Evolutionary conservation across 1,140 invertebrate genomes (phyloP).

Genomic region (Heliconius hewitsoni): DNA sequence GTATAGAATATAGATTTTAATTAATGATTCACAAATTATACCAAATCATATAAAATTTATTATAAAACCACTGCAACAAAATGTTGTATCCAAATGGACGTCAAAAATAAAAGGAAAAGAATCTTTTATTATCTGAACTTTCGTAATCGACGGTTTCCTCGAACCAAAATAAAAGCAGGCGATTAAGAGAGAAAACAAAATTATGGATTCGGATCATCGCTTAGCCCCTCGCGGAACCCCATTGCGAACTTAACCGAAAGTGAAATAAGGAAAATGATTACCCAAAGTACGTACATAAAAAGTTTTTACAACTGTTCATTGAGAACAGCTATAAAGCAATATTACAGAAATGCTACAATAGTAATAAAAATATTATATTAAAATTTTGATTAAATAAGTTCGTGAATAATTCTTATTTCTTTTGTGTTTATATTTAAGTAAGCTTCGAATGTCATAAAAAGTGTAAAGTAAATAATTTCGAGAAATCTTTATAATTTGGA

Average conservation of each 20-base stretch:
- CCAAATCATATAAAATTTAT: too few relatives aligned
- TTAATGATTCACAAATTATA: too few relatives aligned
- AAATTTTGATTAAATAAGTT: not conserved
- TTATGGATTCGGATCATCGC: conserved; percentile 26
- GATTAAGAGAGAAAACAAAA: conserved; percentile 19
- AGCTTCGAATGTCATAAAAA: too few relatives aligned
- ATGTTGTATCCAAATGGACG: not conserved
- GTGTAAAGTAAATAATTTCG: too few relatives aligned
- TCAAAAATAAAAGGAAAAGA: not conserved
- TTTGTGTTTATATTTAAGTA: too few relatives aligned
- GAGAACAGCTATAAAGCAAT: conserved; percentile 6
- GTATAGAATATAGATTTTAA: too few relatives aligned
- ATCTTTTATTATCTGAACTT: conserved; percentile 9
- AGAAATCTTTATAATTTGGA: too few relatives aligned
- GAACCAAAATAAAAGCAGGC: conserved; percentile 18
- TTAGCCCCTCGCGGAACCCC: not conserved
- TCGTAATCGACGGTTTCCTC: conserved; percentile 19
- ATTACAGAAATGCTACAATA: not conserved
- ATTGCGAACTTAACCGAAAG: conserved; percentile 16
- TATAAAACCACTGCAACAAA: too few relatives aligned
- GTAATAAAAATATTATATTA: not conserved
- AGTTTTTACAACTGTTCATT: conserved; percentile 1
- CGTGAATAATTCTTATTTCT: too few relatives aligned
- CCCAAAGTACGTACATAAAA: conserved; percentile 8
- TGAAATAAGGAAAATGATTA: conserved; percentile 15